These are phyloP conservation scores for Etheostoma cragini DNA, from an alignment of 2,113 vertebrate species.

Conservation along the genomic window DNA sequence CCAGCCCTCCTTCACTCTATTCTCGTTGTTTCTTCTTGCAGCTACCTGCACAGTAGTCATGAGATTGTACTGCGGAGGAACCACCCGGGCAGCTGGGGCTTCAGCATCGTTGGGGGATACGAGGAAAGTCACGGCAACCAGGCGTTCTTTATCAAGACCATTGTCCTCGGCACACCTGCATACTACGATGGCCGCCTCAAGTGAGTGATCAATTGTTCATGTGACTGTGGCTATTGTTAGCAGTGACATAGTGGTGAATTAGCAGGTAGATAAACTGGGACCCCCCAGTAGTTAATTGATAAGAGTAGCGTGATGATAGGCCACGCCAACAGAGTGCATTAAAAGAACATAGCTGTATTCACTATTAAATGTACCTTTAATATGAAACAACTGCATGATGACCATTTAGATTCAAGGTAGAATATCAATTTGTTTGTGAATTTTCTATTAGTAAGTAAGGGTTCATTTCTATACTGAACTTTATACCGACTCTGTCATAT, in stretches of 20 bases:
- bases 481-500: not conserved
- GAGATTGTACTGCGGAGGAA: slow-evolving; percentile 95
- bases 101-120: slow-evolving; percentile 97
- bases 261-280: slow-evolving; percentile 22
- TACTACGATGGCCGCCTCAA: slow-evolving; percentile 98
- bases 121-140: slow-evolving; percentile 98
- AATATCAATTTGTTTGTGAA: not conserved
- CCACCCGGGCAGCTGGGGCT: slow-evolving; percentile 96
- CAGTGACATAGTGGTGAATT: not conserved
- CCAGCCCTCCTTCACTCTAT: slow-evolving; percentile 1
- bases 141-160: slow-evolving; percentile 99
- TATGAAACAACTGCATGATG: not conserved
- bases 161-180: slow-evolving; percentile 96
- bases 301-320: slow-evolving; percentile 1
- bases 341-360: not conserved
- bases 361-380: not conserved
- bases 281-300: slow-evolving; percentile 8
- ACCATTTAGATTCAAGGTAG: not conserved
- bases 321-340: not conserved
- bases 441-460: not conserved
- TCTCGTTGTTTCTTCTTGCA: slow-evolving; percentile 59
- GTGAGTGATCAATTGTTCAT: slow-evolving; percentile 82
- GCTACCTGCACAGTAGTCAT: slow-evolving; percentile 94
- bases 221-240: slow-evolving; percentile 18
- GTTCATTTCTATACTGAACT: not conserved